Percentiles rank a stretch among this genome's conserved stretches.
Conservation (phyloP, 2,888 invertebrate genomes). For the Microdon myrmicae region DNA sequence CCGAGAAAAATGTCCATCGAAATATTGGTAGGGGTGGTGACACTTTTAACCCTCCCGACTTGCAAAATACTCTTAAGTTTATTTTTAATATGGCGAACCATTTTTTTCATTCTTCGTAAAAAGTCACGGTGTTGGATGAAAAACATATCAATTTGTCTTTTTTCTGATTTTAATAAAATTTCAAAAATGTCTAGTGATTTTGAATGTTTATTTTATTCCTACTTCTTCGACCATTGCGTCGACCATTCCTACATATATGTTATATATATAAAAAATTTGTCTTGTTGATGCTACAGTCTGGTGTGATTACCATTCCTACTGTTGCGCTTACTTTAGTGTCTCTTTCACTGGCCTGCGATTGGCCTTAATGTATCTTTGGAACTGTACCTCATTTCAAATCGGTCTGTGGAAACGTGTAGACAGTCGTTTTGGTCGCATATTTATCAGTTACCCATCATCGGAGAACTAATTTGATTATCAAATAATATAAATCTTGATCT, state of each 20-base stretch:
- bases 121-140: constrained; percentile 20
- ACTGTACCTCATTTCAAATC: constrained; percentile 67
- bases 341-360: constrained; percentile 32
- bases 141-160: constrained; percentile 16
- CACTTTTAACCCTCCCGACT: constrained; percentile 29
- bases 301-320: constrained; percentile 35
- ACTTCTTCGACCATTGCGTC: constrained; percentile 20
- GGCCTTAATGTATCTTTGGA: constrained; percentile 60
- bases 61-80: constrained; percentile 28
- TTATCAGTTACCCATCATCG: no score
- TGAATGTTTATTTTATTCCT: constrained; percentile 16
- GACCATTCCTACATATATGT: constrained; percentile 15
- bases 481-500: no score
- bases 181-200: constrained; percentile 21
- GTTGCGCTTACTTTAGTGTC: constrained; percentile 13
- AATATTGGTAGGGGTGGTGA: constrained; percentile 8
- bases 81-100: constrained; percentile 16
- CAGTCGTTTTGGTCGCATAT: constrained; percentile 53
- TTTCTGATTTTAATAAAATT: constrained; percentile 19
- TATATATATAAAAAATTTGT: constrained; percentile 5
- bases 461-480: no score
- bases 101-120: constrained; percentile 7
- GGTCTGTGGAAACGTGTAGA: constrained; percentile 66
- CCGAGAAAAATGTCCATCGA: constrained; percentile 14
- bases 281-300: constrained; percentile 23